Base-by-base conservation (phyloP, 2,113 vertebrate species). In the Tursiops truncatus region DNA sequence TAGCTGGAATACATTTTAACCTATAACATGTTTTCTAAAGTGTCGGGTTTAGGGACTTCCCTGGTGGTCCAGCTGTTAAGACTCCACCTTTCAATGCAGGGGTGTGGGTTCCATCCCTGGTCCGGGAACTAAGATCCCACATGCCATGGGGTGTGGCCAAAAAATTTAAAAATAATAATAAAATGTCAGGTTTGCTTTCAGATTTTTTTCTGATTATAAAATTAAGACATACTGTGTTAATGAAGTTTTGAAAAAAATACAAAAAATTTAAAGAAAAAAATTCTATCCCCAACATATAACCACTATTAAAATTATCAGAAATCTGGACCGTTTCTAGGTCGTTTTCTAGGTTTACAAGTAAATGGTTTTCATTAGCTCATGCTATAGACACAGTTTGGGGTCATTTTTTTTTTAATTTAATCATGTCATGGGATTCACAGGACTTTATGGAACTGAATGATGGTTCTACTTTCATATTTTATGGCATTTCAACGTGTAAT, bases 1-100 rank as follows among this genome's bases (percentile, higher is more conserved):
- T 44, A 73, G 8, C 31, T 76, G 8, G 28, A 83, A 79, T 28
- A 91, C 83, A 85, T 86, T 74, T 68, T 76, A 89, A 58, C 6
- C 58, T 83, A 14, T 47, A 89, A 89, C 88, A 98, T 73, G 33
- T 92, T 95, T 98, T 98, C 91, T 98, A 94, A 98, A 98, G 97
- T 89, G 62, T 74, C 95, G 97, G 90, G 94, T 98, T 98, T 97
- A 58, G 56, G 20, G 56, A 58, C 17, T 58, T 58, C 56, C 56
- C 56, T 58, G 56, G 56, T 3, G 2, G 56, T 58, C 56, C 56
- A 20, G 20, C 7, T 6, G 20, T 58, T 58, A 58, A 58, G 56
- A 58, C 56, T 58, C 6, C 7, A 20, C 56, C 56, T 58, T 21
- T 58, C 56, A 58, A 20, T 58, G 56, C 56, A 58, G 56, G 20